Percentiles rank a stretch among this genome's conserved stretches.
Evolutionary conservation across 2,888 invertebrate species (phyloP).

Genomic region (Cephus sareptanus): DNA sequence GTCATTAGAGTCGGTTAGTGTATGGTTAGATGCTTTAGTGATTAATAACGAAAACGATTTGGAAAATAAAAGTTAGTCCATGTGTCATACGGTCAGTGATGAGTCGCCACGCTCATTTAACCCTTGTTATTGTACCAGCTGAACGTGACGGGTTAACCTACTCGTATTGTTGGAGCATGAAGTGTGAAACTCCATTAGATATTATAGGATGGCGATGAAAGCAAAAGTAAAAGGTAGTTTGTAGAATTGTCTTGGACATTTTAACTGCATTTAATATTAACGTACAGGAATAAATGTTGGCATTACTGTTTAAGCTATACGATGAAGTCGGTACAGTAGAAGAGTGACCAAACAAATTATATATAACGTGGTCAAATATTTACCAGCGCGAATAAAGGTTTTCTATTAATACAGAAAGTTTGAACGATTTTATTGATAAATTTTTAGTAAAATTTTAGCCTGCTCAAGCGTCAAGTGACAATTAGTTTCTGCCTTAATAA

Average conservation of each 20-base stretch:
- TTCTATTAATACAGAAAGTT: too few species aligned
- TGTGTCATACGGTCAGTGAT: neutral
- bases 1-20: neutral
- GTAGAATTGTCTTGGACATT: neutral
- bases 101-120: neutral
- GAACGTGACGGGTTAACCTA: neutral
- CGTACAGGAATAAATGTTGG: too few species aligned
- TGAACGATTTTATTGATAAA: too few species aligned
- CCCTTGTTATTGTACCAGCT: neutral
- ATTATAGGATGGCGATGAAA: neutral
- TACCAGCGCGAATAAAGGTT: too few species aligned
- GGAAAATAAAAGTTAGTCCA: neutral
- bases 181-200: neutral
- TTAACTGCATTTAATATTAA: too few species aligned
- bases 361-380: too few species aligned
- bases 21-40: neutral
- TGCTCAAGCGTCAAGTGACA: too few species aligned
- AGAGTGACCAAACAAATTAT: too few species aligned
- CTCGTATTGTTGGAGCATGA: neutral
- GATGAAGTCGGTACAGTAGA: too few species aligned
- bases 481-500: too few species aligned
- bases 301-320: too few species aligned
- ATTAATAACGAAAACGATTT: neutral
- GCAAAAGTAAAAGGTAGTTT: neutral
- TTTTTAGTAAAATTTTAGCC: too few species aligned